Conservation (phyloP, 2,888 invertebrate species). For the Macrosoma leucophasiata region DNA sequence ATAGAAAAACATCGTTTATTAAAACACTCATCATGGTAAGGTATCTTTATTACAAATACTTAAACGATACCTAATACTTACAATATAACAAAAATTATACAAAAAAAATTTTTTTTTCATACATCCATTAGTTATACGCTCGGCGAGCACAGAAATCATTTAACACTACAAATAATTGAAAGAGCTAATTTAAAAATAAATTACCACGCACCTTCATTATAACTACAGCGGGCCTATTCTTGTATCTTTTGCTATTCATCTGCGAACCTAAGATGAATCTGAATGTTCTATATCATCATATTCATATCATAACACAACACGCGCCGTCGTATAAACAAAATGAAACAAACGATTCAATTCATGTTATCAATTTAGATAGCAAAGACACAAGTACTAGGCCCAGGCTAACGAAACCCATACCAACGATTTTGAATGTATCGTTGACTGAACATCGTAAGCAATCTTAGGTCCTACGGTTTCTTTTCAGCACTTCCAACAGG, state of each 20-base stretch:
- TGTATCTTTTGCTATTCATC: too few relatives aligned
- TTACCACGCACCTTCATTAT: conserved; percentile 45
- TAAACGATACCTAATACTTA: conserved; percentile 53
- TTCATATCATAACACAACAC: too few relatives aligned
- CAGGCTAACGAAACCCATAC: conserved; percentile 15
- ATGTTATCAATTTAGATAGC: too few relatives aligned
- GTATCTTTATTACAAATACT: conserved; percentile 65
- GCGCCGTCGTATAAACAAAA: too few relatives aligned
- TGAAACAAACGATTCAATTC: too few relatives aligned
- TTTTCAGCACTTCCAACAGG: neutral
- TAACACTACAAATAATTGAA: conserved; percentile 34
- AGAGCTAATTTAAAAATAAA: conserved; percentile 39
- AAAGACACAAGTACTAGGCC: too few relatives aligned
- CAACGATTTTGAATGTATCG: too few relatives aligned
- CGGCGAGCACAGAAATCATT: neutral
- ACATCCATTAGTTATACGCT: neutral
- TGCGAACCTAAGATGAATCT: too few relatives aligned
- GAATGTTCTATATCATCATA: too few relatives aligned
- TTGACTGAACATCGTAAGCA: too few relatives aligned
- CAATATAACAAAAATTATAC: conserved; percentile 54
- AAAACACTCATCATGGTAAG: conserved; percentile 49
- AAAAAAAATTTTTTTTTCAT: conserved; percentile 28
- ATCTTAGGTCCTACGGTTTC: neutral
- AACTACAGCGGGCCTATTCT: conserved; percentile 38
- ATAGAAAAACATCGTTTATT: conserved; percentile 20